Conservation (phyloP, 2,888 invertebrate genomes). For the Drosophila stalkeri region DNA sequence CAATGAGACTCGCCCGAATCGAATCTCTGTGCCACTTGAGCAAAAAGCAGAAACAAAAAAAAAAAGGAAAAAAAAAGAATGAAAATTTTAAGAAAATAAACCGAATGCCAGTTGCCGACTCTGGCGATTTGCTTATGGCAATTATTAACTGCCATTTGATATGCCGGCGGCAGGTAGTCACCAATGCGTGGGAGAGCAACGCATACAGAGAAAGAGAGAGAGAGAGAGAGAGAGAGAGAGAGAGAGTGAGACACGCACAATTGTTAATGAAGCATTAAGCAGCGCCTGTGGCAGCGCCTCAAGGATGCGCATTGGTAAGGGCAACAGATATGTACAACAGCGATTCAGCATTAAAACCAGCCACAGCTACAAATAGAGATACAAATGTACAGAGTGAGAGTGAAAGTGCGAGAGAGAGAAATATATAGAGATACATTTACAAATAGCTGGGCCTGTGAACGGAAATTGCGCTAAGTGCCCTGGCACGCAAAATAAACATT, state of each 20-base stretch:
- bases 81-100: neutral
- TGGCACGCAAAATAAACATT: conserved; percentile 78
- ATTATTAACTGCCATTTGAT: conserved; percentile 69
- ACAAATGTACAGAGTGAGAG: conserved; percentile 27
- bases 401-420: too few relatives aligned
- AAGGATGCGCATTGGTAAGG: conserved; percentile 41
- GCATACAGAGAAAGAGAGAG: neutral
- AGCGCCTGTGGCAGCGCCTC: conserved; percentile 42
- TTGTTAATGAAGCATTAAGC: conserved; percentile 74
- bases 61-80: too few relatives aligned
- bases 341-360: conserved; percentile 12
- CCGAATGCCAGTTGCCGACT: conserved; percentile 12
- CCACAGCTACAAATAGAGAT: conserved; percentile 20
- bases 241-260: neutral
- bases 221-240: neutral
- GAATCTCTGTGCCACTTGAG: conserved; percentile 66
- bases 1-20: conserved; percentile 35
- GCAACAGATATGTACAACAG: conserved; percentile 27
- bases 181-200: conserved; percentile 45
- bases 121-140: conserved; percentile 51
- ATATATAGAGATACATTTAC: conserved; percentile 32
- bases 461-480: conserved; percentile 73
- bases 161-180: conserved; percentile 65
- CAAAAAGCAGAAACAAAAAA: conserved; percentile 1
- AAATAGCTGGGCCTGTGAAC: conserved; percentile 54